Evolutionary conservation across 64 coral and sea anemone genomes (phyloP), one percentile per base, ranked within the genome.

Genomic region (Acropora yongei): DNA sequence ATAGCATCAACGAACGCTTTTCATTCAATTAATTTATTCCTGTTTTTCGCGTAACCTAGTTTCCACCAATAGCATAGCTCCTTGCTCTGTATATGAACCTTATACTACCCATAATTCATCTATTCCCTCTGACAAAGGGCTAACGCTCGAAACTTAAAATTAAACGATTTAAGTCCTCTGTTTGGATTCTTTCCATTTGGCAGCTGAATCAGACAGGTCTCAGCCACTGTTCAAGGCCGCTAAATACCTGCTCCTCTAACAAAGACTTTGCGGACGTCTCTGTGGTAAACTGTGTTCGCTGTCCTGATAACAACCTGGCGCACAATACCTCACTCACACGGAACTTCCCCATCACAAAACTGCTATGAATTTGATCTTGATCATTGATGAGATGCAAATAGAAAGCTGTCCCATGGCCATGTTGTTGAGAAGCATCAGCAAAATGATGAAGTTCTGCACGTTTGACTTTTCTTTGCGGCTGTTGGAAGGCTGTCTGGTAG

Each of bases 401-500:
- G 0, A 79, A 67, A 48, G 40, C 86, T 68, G 78, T 68, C 43
- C 78, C 86, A 43, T 89, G 84, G 49, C 78, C 86, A 19, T 93
- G 77, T 47, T 82, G 47, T 68, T 83, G 14, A 12, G 86, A 93
- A 30, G 86, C 78, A 13, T 84, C 86, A 1, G 92, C 20, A 13
- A 88, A 93, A 16, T 93, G 91, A 9, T 93, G 91, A 45, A 93
- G 11, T 58, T 80, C 55, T 78, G 47, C 50, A 8, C 20, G 13
- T 74, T 20, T 1, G 2, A 51, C 60, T 46, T 80, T 5, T 91
- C 16, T 82, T 98, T 83, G 78, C 66, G 4, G 89, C 92, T 7
- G 77, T 68, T 48, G 72, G 47, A 17, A 75, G 57, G 77, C 92
- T 98, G 10, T 55, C 96, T 49, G 96, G 96, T 57, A 94, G 79